A percentile compares a stretch with the other conserved stretches of the same genome.
Conservation (phyloP, 2,888 invertebrate genomes). For the Halictus quadricinctus region DNA sequence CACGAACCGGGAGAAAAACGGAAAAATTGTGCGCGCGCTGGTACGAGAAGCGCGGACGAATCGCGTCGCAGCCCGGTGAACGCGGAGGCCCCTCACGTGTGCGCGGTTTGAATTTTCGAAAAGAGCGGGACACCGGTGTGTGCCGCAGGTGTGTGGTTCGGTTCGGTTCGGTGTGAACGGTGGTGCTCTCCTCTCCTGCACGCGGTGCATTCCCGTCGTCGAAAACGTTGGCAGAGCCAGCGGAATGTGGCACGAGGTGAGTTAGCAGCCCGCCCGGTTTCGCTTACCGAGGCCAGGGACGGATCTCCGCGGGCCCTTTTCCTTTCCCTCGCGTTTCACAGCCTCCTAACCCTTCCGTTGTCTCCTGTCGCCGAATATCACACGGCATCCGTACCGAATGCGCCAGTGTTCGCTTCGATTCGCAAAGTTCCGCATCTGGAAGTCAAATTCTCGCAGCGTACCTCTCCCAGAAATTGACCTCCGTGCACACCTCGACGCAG, state of each 20-base stretch:
- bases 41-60: conserved; percentile 40
- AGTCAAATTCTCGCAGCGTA: not conserved
- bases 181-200: conserved; percentile 35
- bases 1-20: not conserved
- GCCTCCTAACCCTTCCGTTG: conserved; percentile 6
- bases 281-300: conserved; percentile 74
- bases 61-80: conserved; percentile 55
- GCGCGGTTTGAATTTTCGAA: conserved; percentile 62
- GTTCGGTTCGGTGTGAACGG: conserved; percentile 40
- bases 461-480: not conserved
- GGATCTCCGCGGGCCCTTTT: conserved; percentile 63
- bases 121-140: conserved; percentile 36
- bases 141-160: conserved; percentile 40
- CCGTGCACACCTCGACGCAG: not conserved
- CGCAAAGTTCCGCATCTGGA: not conserved
- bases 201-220: conserved; percentile 58
- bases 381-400: not conserved
- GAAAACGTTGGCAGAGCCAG: conserved; percentile 71
- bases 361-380: not conserved
- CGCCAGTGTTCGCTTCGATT: too few relatives aligned
- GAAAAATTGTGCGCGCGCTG: conserved; percentile 55
- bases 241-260: conserved; percentile 82
- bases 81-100: conserved; percentile 56
- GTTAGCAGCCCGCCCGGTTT: conserved; percentile 75
- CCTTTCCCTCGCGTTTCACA: conserved; percentile 29